These are phyloP conservation scores for Halesus radiatus DNA, from an alignment of 1,140 invertebrate species.

Conservation along the genomic window DNA sequence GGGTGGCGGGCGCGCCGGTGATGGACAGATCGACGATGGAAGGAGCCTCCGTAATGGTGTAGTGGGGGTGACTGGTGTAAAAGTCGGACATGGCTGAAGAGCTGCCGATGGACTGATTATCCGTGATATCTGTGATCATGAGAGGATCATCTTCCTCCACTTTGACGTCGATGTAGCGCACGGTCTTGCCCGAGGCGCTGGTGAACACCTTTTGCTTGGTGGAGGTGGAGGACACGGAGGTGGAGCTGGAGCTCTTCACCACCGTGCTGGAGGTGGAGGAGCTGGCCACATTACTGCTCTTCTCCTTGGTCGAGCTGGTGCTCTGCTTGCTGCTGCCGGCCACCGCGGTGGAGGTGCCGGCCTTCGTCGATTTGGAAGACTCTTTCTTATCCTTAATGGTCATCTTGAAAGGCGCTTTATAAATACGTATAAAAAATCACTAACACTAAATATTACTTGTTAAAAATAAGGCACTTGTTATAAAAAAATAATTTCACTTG, in stretches of 20 bases:
- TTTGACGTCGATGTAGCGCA: slow-evolving; percentile 69
- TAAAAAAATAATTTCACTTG: slow-evolving; percentile 16
- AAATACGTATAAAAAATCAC: slow-evolving; percentile 35
- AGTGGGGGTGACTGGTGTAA: slow-evolving; percentile 69
- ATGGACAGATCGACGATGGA: slow-evolving; percentile 64
- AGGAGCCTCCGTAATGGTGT: slow-evolving; percentile 70
- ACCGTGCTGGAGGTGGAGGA: slow-evolving; percentile 39
- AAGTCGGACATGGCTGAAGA: slow-evolving; percentile 66
- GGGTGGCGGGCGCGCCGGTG: slow-evolving; percentile 58
- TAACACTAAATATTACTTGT: slow-evolving; percentile 15
- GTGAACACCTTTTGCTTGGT: slow-evolving; percentile 65
- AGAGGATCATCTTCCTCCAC: slow-evolving; percentile 70
- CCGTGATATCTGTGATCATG: slow-evolving; percentile 69
- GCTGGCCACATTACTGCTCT: slow-evolving; percentile 23
- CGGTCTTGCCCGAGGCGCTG: slow-evolving; percentile 67
- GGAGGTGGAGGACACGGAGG: slow-evolving; percentile 61
- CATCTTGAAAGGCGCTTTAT: slow-evolving; percentile 43
- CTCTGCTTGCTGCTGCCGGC: slow-evolving; percentile 44
- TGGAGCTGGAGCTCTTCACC: slow-evolving; percentile 37
- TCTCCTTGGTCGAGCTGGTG: neutral
- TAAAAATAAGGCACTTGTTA: slow-evolving; percentile 48
- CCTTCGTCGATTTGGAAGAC: slow-evolving; percentile 16
- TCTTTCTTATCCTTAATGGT: slow-evolving; percentile 55
- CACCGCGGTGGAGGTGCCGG: slow-evolving; percentile 5
- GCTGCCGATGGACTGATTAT: slow-evolving; percentile 66